Conservation (phyloP, 2,888 invertebrate genomes). For the Chesias legatella region DNA sequence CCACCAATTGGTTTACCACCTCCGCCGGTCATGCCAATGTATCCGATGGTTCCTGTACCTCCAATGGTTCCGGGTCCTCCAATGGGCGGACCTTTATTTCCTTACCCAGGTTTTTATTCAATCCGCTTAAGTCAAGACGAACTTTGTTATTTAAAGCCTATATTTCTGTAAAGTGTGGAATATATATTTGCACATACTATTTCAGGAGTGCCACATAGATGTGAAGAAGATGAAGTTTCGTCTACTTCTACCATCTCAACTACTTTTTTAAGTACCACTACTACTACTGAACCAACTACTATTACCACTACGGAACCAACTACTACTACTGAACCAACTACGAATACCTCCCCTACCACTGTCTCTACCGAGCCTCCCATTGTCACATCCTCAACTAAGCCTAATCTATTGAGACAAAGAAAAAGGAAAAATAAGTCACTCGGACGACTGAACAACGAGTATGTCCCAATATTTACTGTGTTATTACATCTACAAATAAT, state of each 20-base stretch:
- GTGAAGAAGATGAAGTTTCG: slow-evolving; percentile 3
- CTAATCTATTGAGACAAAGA: background rate
- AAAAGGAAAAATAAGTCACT: slow-evolving; percentile 5
- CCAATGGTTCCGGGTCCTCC: slow-evolving; percentile 63
- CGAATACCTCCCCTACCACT: background rate
- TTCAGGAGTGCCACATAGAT: slow-evolving; percentile 5
- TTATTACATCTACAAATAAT: no score
- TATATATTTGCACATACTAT: background rate
- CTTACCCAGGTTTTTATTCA: slow-evolving; percentile 35
- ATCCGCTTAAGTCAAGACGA: background rate
- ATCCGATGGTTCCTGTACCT: slow-evolving; percentile 64
- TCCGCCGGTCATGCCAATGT: slow-evolving; percentile 62
- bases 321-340: background rate
- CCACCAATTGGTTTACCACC: slow-evolving; percentile 65
- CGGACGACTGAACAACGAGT: background rate
- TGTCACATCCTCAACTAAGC: no score
- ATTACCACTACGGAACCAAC: slow-evolving; percentile 1
- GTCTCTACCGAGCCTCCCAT: background rate
- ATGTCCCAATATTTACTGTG: no score
- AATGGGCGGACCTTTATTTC: slow-evolving; percentile 35
- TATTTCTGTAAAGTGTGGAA: no score
- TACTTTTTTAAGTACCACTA: background rate
- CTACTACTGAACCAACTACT: slow-evolving; percentile 1
- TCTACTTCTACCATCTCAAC: background rate
- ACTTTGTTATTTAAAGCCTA: background rate